These are phyloP conservation scores for Calyptomena viridis DNA, from an alignment of 2,113 vertebrate genomes.

Conservation along the genomic window DNA sequence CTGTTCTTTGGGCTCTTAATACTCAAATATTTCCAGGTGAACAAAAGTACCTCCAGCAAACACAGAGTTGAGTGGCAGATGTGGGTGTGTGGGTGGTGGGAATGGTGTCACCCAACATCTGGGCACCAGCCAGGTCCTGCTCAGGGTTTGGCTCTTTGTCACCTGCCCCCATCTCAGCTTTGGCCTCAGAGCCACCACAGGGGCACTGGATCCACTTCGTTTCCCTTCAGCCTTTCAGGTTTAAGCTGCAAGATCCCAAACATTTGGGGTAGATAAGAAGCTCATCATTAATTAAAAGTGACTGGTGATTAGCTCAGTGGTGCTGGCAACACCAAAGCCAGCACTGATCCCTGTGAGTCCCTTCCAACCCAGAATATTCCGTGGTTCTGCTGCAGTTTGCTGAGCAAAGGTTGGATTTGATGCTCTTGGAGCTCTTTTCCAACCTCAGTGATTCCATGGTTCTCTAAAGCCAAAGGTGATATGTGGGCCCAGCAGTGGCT, in stretches of 20 bases:
- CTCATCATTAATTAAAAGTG: neutral
- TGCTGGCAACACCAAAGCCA: neutral
- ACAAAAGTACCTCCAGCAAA: neutral
- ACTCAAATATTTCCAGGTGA: neutral
- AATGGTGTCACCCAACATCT: rapidly evolving
- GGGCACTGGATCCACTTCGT: neutral
- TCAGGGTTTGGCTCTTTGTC: neutral
- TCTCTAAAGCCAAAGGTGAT: neutral
- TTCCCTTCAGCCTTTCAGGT: neutral
- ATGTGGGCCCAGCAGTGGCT: neutral
- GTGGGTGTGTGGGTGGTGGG: neutral
- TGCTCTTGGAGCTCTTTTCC: neutral
- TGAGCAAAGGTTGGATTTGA: neutral
- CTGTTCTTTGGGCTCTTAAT: neutral
- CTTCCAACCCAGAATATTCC: neutral
- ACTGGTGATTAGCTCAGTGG: neutral
- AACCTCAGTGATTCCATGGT: neutral
- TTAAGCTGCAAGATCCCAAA: neutral
- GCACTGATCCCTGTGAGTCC: neutral
- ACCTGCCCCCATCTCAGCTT: neutral
- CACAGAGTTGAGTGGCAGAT: rapidly evolving
- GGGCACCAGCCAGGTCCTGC: rapidly evolving
- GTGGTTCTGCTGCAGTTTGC: neutral
- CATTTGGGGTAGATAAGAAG: neutral
- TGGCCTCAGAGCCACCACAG: neutral